Conservation (phyloP, 2,113 vertebrate genomes). For the Columbina picui region DNA sequence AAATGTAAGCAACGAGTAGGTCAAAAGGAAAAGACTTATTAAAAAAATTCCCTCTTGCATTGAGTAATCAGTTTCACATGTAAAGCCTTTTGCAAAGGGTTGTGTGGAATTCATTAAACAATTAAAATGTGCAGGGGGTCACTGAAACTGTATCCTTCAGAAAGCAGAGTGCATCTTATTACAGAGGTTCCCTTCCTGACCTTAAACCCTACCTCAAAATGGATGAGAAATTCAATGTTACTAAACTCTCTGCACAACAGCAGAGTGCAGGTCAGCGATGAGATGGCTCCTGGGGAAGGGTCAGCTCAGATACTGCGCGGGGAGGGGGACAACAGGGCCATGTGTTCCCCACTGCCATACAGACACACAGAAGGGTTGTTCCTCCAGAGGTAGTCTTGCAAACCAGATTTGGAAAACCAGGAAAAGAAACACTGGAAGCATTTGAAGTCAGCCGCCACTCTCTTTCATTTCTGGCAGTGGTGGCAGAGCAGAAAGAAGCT, state of each 20-base stretch:
- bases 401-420: background rate
- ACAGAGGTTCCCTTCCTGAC: slow-evolving; percentile 21
- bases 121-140: slow-evolving; percentile 43
- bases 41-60: background rate
- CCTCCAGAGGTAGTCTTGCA: background rate
- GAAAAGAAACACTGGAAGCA: background rate
- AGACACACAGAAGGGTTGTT: background rate
- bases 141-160: slow-evolving; percentile 29
- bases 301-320: rapidly evolving
- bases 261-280: rapidly evolving
- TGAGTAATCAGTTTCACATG: slow-evolving; percentile 31
- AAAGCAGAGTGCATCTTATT: slow-evolving; percentile 3
- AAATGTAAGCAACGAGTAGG: background rate
- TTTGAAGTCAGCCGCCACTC: rapidly evolving
- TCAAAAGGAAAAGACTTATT: slow-evolving; percentile 48
- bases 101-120: slow-evolving; percentile 41
- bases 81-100: background rate
- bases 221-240: background rate
- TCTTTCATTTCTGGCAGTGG: background rate
- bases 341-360: rapidly evolving
- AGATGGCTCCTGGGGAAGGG: background rate
- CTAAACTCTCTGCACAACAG: background rate
- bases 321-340: rapidly evolving
- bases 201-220: background rate
- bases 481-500: background rate